Conservation (phyloP, 53 echinoderm and acorn worm species). For the Temnopleurus reevesii region DNA sequence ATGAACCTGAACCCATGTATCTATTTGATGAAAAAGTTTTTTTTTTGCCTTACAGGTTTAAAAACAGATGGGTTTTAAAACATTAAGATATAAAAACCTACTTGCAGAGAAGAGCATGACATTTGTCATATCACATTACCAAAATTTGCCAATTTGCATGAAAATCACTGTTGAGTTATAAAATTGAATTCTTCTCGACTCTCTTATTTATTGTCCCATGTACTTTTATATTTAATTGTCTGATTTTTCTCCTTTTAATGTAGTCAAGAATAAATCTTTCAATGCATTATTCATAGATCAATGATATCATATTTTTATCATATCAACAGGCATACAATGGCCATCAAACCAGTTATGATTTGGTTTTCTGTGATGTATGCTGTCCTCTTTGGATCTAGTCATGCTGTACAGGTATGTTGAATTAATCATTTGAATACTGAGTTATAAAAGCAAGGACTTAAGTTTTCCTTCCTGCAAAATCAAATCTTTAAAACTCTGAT, state of each 20-base stretch:
- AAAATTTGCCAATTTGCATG: too few relatives aligned
- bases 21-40: too few relatives aligned
- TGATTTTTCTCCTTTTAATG: not conserved
- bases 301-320: not conserved
- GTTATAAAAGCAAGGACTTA: too few relatives aligned
- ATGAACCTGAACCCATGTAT: too few relatives aligned
- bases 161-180: not conserved
- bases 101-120: too few relatives aligned
- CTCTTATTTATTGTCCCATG: not conserved
- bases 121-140: too few relatives aligned
- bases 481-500: not conserved
- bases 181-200: not conserved
- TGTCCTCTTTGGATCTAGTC: not conserved
- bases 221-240: not conserved
- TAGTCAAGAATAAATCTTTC: not conserved
- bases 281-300: not conserved
- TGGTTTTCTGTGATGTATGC: not conserved
- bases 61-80: too few relatives aligned
- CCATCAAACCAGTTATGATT: not conserved
- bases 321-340: constrained; percentile 20
- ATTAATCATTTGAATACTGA: not conserved
- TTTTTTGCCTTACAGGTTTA: too few relatives aligned
- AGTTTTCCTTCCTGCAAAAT: not conserved
- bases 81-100: too few relatives aligned
- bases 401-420: not conserved